Conservation (phyloP, 2,797 vertebrate genomes). For the Tarsius wallacei region DNA sequence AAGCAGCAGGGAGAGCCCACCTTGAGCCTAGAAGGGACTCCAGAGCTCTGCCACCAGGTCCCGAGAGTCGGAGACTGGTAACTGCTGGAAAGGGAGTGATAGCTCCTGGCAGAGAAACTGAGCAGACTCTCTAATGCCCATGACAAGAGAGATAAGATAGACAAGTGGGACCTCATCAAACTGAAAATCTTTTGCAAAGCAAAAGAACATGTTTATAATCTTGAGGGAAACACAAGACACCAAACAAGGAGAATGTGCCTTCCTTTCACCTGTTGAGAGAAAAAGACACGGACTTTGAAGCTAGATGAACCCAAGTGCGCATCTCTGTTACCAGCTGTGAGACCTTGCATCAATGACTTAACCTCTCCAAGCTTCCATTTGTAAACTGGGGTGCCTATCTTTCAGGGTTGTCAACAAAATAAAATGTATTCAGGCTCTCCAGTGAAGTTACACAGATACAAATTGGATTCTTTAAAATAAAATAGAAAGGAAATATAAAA, state of each 20-base stretch:
- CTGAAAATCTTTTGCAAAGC: no score
- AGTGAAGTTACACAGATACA: background rate
- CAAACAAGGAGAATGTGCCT: background rate
- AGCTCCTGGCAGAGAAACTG: no score
- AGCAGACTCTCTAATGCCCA: no score
- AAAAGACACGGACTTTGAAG: background rate
- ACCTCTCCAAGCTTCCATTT: background rate
- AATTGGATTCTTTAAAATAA: background rate
- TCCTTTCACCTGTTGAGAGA: background rate
- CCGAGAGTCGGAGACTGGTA: no score
- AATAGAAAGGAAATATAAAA: constrained; percentile 38
- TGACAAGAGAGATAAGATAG: no score
- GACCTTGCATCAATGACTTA: background rate
- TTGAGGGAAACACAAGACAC: background rate
- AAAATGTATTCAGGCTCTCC: background rate
- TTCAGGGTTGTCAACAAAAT: background rate
- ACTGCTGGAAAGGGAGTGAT: no score
- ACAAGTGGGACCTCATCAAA: no score
- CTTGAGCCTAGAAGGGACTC: no score
- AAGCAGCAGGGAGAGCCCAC: no score
- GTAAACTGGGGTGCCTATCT: background rate
- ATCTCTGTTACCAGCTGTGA: background rate
- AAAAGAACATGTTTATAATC: background rate
- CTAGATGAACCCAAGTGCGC: background rate
- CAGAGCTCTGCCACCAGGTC: no score